phyloP scores from a whole-genome alignment of 2,797 vertebrate species.

The Schizopygopsis pylzovi region DNA sequence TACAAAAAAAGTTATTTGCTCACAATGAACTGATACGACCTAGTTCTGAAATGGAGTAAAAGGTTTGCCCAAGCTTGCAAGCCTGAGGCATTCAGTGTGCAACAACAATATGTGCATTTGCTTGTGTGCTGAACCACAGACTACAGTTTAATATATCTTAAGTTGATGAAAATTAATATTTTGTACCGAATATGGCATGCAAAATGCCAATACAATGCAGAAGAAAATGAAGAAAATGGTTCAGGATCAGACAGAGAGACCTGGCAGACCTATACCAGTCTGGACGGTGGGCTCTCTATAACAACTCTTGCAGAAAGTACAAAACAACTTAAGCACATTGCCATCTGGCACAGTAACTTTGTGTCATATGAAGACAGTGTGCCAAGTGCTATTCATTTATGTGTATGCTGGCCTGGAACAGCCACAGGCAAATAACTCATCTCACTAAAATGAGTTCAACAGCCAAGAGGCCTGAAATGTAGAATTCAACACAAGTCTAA shows the following conservation, averaged over 20 bases:
- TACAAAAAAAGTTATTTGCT: background rate
- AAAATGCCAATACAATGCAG: constrained; percentile 12
- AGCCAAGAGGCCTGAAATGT: constrained; percentile 39
- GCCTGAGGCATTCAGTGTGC: constrained; percentile 14
- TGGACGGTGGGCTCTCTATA: constrained; percentile 33
- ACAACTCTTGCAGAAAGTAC: constrained; percentile 47
- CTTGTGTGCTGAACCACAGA: constrained; percentile 43
- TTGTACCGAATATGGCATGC: constrained; percentile 21
- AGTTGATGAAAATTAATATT: constrained; percentile 11
- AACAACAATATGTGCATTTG: constrained; percentile 42
- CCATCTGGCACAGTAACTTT: constrained; percentile 49
- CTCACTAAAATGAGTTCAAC: constrained; percentile 36
- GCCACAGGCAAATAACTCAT: constrained; percentile 18
- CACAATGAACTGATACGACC: constrained; percentile 20
- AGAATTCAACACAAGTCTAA: constrained; percentile 36
- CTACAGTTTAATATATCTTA: constrained; percentile 37
- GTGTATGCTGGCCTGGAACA: constrained; percentile 36
- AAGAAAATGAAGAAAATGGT: constrained; percentile 31
- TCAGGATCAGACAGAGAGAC: constrained; percentile 23
- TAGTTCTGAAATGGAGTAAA: constrained; percentile 18
- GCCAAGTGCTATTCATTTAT: constrained; percentile 48
- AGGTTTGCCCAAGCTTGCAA: constrained; percentile 37
- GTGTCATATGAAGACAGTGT: constrained; percentile 33
- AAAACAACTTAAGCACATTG: constrained; percentile 42
- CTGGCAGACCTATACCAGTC: constrained; percentile 18